phyloP scores from a whole-genome alignment of 1,140 invertebrate genomes.

The Caenorhabditis latens region DNA sequence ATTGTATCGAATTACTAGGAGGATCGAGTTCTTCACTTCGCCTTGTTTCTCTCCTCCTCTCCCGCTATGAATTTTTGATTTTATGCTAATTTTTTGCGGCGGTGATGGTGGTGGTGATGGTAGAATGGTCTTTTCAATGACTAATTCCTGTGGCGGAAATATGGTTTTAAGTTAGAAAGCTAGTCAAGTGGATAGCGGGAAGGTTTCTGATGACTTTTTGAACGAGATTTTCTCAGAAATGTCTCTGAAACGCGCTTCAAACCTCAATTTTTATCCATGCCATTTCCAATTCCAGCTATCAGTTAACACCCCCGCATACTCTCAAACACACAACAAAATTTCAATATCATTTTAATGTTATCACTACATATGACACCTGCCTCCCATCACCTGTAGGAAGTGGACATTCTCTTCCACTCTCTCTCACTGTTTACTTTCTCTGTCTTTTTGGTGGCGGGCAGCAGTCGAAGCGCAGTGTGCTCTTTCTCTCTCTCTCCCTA shows the following conservation, averaged over 20 bases:
- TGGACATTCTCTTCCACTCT: not conserved
- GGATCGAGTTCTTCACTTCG: not conserved
- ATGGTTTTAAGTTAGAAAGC: no score
- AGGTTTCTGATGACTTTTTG: no score
- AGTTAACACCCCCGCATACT: no score
- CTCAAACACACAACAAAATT: no score
- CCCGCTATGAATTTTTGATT: conserved; percentile 46
- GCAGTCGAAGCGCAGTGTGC: no score
- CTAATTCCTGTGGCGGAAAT: no score
- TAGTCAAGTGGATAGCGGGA: no score
- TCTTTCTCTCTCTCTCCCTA: not conserved
- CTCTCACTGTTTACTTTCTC: not conserved
- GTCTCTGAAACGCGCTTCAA: no score
- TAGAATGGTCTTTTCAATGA: no score
- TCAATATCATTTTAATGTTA: not conserved
- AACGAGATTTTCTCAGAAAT: no score
- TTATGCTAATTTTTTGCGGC: conserved; percentile 37
- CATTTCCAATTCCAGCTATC: no score
- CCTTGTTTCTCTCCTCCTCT: not conserved
- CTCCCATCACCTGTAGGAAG: conserved; percentile 13
- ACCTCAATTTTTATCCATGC: no score
- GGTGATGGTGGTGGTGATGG: not conserved
- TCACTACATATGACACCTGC: conserved; percentile 1
- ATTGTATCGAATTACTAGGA: conserved; percentile 33
- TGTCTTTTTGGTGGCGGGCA: conserved; percentile 10